Percentiles rank a stretch among this genome's conserved stretches.
Conservation (phyloP, 92 coral and sea anemone species). For the Meandrina meandrites region DNA sequence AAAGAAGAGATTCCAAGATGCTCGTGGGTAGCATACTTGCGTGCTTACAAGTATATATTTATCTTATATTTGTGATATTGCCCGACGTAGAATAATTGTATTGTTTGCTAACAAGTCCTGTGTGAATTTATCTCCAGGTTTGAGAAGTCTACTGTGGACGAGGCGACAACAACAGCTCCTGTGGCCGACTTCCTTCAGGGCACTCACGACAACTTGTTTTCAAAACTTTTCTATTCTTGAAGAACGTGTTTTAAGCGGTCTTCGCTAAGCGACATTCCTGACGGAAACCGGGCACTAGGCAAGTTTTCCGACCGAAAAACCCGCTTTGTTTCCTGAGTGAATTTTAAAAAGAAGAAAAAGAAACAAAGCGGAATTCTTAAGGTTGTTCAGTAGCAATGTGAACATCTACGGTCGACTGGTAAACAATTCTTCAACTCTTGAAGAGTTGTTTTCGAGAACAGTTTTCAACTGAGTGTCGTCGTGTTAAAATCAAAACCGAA, state of each 20-base stretch:
- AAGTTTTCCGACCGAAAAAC: neutral
- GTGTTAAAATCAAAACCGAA: too few relatives aligned
- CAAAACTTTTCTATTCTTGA: constrained; percentile 71
- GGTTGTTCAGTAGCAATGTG: neutral
- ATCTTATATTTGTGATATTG: too few relatives aligned
- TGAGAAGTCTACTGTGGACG: constrained; percentile 40
- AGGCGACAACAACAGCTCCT: constrained; percentile 62
- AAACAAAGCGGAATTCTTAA: neutral
- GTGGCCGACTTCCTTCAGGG: constrained; percentile 69
- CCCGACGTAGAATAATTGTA: neutral
- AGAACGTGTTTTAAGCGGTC: neutral
- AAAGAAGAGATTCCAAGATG: too few relatives aligned
- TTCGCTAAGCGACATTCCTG: neutral
- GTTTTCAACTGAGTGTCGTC: too few relatives aligned
- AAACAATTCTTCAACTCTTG: too few relatives aligned
- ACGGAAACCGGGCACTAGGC: neutral
- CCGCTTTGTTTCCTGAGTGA: neutral
- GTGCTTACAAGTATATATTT: too few relatives aligned
- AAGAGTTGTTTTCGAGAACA: too few relatives aligned
- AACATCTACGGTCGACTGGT: neutral
- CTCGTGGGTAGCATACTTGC: too few relatives aligned
- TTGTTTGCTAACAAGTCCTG: neutral
- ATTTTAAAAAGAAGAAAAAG: too few relatives aligned
- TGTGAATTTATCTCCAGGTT: constrained; percentile 36
- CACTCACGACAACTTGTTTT: constrained; percentile 66